These are phyloP conservation scores for Sesamia inferens DNA, from an alignment of 2,888 invertebrate species.

Conservation along the genomic window DNA sequence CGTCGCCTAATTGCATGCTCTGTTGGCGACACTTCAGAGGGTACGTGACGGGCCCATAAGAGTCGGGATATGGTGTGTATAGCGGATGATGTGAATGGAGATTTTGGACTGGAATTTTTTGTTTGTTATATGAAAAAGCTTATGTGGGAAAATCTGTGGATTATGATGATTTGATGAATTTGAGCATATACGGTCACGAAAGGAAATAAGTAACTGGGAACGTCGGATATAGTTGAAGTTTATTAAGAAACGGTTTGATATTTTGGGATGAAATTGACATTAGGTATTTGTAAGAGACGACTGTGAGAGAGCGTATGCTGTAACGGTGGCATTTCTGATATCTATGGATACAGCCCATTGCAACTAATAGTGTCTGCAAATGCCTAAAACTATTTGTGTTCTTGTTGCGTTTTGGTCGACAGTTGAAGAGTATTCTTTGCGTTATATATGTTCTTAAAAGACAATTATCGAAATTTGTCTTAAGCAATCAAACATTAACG, in stretches of 20 bases:
- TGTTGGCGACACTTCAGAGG: slow-evolving; percentile 82
- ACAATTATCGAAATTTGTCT: too few relatives aligned
- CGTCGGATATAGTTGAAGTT: too few relatives aligned
- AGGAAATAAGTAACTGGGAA: too few relatives aligned
- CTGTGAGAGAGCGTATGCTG: not conserved
- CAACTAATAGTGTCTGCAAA: too few relatives aligned
- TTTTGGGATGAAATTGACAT: not conserved
- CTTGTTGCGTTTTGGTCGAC: too few relatives aligned
- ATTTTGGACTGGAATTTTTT: slow-evolving; percentile 33
- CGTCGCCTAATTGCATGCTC: slow-evolving; percentile 86
- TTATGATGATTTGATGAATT: not conserved
- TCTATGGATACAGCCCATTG: not conserved
- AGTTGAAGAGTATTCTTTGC: too few relatives aligned
- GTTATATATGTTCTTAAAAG: too few relatives aligned
- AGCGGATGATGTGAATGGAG: slow-evolving; percentile 53
- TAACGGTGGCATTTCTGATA: not conserved
- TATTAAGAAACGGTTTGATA: too few relatives aligned
- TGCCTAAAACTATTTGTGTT: too few relatives aligned
- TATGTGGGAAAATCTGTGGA: not conserved
- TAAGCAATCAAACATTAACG: too few relatives aligned
- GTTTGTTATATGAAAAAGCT: not conserved
- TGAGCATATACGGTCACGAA: not conserved
- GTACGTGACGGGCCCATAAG: slow-evolving; percentile 77
- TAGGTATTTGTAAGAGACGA: not conserved
- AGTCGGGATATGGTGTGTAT: slow-evolving; percentile 49